These are phyloP conservation scores for Spermophilus dauricus DNA, from an alignment of 2,113 vertebrate species.

Conservation along the genomic window DNA sequence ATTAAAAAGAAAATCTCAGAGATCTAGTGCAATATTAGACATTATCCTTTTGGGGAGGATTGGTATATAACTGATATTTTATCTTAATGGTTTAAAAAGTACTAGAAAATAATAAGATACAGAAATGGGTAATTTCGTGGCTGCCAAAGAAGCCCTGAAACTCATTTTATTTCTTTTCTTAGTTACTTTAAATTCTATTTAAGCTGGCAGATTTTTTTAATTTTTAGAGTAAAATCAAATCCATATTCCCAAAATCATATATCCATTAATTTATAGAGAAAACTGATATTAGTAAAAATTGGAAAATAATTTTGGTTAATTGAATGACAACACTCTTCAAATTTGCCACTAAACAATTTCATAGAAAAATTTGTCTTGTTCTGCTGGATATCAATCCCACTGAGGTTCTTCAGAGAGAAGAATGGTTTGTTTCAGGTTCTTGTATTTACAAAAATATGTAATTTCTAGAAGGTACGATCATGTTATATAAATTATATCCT, in stretches of 20 bases:
- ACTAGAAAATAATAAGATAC: background rate
- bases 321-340: background rate
- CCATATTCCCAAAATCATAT: no score
- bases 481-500: background rate
- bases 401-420: fast-evolving
- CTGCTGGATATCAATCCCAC: background rate
- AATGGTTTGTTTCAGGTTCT: background rate
- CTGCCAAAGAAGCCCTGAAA: background rate
- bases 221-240: background rate
- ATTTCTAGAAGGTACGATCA: background rate
- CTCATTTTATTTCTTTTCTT: background rate
- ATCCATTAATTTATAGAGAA: background rate
- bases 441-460: background rate
- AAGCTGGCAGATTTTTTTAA: background rate
- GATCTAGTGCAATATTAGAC: background rate
- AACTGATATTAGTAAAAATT: background rate
- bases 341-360: background rate
- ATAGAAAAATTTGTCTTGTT: background rate
- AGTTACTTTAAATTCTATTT: background rate
- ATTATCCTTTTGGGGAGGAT: fast-evolving
- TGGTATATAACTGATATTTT: background rate
- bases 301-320: background rate
- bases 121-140: background rate
- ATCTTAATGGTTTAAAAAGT: background rate
- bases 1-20: no score